A percentile compares a stretch with the other conserved stretches of the same genome.
Evolutionary conservation across 2,888 invertebrate species (phyloP).

Genomic region (Tolmerus cingulatus): DNA sequence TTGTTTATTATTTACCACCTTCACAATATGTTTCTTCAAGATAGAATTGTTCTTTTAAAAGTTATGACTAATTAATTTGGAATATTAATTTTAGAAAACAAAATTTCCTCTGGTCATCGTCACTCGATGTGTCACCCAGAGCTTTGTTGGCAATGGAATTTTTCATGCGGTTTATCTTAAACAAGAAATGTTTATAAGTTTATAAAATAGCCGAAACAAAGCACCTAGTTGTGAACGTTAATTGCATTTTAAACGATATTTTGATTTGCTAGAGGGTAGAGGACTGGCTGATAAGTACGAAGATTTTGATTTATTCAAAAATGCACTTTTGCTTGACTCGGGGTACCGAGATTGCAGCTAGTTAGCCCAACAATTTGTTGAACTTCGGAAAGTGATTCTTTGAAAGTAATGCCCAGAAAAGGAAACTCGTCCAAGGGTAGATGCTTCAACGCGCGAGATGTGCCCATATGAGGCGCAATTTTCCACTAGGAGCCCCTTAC

Average conservation of each 20-base stretch:
- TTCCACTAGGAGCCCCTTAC: not conserved
- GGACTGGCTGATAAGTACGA: not conserved
- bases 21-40: no score
- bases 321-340: not conserved
- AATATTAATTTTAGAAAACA: not conserved
- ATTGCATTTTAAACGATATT: not conserved
- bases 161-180: not conserved
- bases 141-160: not conserved
- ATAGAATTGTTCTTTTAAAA: no score
- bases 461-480: not conserved
- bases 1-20: no score
- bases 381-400: not conserved
- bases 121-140: not conserved
- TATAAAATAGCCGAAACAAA: not conserved
- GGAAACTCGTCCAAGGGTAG: not conserved
- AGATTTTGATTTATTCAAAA: not conserved
- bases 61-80: no score
- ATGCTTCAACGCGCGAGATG: not conserved
- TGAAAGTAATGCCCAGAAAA: not conserved
- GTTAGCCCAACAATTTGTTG: not conserved
- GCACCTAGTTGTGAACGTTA: not conserved
- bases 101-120: not conserved
- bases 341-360: not conserved
- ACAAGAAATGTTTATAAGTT: not conserved
- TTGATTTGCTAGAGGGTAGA: not conserved